Conservation (phyloP, 1,140 invertebrate genomes). For the Ladona fulva region DNA sequence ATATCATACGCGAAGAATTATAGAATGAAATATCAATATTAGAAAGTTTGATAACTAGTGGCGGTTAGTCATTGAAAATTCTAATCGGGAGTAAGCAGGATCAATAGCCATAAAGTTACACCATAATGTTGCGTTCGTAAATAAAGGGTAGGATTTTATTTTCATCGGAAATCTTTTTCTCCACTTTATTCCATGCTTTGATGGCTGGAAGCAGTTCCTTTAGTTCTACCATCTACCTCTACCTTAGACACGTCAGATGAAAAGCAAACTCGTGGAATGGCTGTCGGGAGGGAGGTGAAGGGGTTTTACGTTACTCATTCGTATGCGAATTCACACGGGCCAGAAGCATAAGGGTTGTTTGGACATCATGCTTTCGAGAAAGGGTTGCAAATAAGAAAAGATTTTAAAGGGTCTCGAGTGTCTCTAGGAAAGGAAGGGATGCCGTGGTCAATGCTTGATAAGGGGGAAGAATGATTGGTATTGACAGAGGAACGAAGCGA, state of each 20-base stretch:
- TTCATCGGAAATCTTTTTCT: too few species aligned
- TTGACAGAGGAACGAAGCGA: neutral
- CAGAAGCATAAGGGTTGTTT: neutral
- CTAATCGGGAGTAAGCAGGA: too few species aligned
- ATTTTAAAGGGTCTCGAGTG: neutral
- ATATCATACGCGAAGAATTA: too few species aligned
- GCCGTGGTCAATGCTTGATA: neutral
- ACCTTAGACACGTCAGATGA: neutral
- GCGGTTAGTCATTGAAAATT: too few species aligned
- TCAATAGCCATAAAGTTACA: too few species aligned
- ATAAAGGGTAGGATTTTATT: too few species aligned
- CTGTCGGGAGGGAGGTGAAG: neutral
- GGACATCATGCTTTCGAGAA: neutral
- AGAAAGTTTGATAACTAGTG: too few species aligned
- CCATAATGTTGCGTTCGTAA: too few species aligned
- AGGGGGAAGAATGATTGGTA: constrained; percentile 6
- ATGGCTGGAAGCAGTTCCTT: too few species aligned
- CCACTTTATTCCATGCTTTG: too few species aligned
- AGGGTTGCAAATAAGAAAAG: neutral
- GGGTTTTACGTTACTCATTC: neutral
- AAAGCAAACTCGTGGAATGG: neutral
- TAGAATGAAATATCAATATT: too few species aligned
- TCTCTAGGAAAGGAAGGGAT: neutral
- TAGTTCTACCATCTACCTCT: too few species aligned
- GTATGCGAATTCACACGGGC: neutral